Evolutionary conservation across 2,888 invertebrate species (phyloP), one percentile per base, ranked within the genome.

Genomic region (Apoda limacodes): DNA sequence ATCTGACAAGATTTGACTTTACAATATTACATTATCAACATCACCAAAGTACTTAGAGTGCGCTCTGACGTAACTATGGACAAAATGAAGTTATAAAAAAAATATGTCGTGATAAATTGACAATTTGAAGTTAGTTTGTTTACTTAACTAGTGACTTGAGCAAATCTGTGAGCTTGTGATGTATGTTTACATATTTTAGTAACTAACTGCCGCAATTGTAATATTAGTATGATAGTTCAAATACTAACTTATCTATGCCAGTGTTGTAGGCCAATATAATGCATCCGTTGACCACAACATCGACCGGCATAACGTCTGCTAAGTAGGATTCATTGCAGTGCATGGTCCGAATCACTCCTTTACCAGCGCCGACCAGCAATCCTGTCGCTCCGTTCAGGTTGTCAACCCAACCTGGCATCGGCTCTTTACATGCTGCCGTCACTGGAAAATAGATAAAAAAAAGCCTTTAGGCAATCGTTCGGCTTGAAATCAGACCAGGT

Each of bases 321-420:
- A 67, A 49, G 39, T 85, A 85, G 2, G 78, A 56, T 0, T 81
- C 72, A 23, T 87, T 78, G 53, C 90, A 91, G 40, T 90, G 88
- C 91, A 95, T 91, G 0, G 91, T 87, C 2, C 95, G 84, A 15
- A 95, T 87, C 1, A 95, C 88, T 20, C 85, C 95, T 68, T 93
- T 92, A 1, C 92, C 91, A 9, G 87, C 91, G 0, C 88, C 92
- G 2, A 92, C 85, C 48, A 94, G 64, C 1, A 93, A 61, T 1
- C 95, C 95, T 2, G 93, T 93, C 0, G 95, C 92, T 1, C 96
- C 96, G 54, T 95, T 95, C 28, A 93, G 74, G 47, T 92, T 95
- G 62, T 95, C 94, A 30, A 95, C 88, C 95, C 95, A 96, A 6
- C 96, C 96, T 0, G 89, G 87, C 38, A 87, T 62, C 0, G 93